These are phyloP conservation scores for Hiodon tergisus DNA, from an alignment of 2,113 vertebrate genomes.

Conservation along the genomic window DNA sequence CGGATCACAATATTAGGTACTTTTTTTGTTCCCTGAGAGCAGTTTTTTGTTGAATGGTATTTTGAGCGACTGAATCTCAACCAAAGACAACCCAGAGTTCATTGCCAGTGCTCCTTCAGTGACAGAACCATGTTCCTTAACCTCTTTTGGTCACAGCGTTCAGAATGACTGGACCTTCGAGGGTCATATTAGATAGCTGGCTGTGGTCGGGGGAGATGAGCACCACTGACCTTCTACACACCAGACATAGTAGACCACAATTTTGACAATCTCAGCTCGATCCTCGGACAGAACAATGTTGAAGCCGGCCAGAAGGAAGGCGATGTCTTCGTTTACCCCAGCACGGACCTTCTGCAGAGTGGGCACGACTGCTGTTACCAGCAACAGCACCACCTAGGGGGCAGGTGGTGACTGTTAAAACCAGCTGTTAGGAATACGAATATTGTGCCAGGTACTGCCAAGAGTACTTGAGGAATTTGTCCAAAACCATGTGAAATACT, in stretches of 20 bases:
- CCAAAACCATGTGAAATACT: neutral
- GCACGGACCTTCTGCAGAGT: slow-evolving; percentile 71
- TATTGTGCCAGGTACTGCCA: neutral
- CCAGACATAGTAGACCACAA: slow-evolving; percentile 76
- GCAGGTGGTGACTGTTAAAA: neutral
- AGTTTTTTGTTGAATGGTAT: too few relatives aligned
- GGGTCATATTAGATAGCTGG: too few relatives aligned
- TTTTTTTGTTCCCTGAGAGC: too few relatives aligned
- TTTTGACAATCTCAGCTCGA: slow-evolving; percentile 68
- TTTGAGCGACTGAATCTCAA: neutral
- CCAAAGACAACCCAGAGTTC: too few relatives aligned
- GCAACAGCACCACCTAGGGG: slow-evolving; percentile 69
- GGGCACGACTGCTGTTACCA: slow-evolving; percentile 68
- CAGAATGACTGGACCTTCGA: too few relatives aligned
- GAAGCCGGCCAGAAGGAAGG: slow-evolving; percentile 76
- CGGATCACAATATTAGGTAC: too few relatives aligned
- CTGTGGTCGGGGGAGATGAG: neutral
- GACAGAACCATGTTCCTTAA: too few relatives aligned
- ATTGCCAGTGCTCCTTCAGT: too few relatives aligned
- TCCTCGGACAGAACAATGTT: slow-evolving; percentile 72
- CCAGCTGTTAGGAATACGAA: neutral
- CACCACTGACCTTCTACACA: slow-evolving; percentile 70
- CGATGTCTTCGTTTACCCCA: slow-evolving; percentile 73
- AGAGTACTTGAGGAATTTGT: neutral
- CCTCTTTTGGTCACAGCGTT: too few relatives aligned